phyloP scores from a whole-genome alignment of 2,113 vertebrate species.

The Neogobius melanostomus region DNA sequence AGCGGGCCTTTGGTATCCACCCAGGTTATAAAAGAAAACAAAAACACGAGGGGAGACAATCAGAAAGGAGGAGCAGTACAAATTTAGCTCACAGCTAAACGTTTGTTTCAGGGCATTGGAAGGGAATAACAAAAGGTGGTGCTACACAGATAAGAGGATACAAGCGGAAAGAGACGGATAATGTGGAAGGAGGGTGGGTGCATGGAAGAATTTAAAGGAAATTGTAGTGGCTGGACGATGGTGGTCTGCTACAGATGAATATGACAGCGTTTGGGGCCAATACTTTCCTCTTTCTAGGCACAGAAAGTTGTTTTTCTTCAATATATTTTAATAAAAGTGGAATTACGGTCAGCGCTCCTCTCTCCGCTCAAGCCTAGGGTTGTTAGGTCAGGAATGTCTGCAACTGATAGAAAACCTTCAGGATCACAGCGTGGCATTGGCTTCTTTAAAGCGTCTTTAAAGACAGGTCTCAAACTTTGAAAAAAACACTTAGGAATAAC shows the following conservation, averaged over 20 bases:
- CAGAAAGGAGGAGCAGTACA: conserved; percentile 17
- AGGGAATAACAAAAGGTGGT: conserved; percentile 15
- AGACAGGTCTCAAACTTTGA: neutral
- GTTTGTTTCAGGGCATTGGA: conserved; percentile 5
- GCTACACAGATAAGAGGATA: conserved; percentile 20
- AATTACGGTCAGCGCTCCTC: conserved; percentile 63
- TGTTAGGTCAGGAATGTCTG: conserved; percentile 68
- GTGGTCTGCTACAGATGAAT: too few species aligned
- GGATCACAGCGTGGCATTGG: neutral
- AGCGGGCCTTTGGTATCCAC: conserved; percentile 51
- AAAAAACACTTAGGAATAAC: too few species aligned
- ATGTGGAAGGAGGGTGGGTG: conserved; percentile 27
- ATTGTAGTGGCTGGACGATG: conserved; percentile 31
- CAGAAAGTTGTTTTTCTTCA: conserved; percentile 67
- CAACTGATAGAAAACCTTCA: conserved; percentile 38
- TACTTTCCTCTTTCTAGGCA: conserved; percentile 49
- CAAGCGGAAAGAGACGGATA: conserved; percentile 39
- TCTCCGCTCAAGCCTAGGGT: conserved; percentile 39
- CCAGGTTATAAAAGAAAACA: conserved; percentile 43
- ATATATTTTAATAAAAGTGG: conserved; percentile 81
- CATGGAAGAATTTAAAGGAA: conserved; percentile 47
- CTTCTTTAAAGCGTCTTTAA: conserved; percentile 3
- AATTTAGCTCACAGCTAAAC: conserved; percentile 33
- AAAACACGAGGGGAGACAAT: conserved; percentile 25
- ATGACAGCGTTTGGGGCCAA: neutral